A percentile compares a stretch with the other conserved stretches of the same genome.
These are phyloP conservation scores for Aurelia sp. DNA, from an alignment of 30 jellyfish, hydroid and myxozoan genomes.

Conservation along the genomic window DNA sequence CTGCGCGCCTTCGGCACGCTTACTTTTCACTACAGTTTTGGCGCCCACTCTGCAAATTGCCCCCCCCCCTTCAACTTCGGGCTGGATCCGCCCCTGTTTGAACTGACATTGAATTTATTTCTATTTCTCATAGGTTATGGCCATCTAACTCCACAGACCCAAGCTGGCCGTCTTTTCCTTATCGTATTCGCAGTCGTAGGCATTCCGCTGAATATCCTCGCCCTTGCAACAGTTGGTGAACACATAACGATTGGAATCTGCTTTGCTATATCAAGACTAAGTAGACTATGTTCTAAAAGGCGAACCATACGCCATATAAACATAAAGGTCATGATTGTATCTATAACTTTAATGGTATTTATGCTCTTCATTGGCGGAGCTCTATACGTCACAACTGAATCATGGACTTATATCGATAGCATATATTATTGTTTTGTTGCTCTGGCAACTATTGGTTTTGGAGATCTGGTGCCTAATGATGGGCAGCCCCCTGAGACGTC, in stretches of 20 bases:
- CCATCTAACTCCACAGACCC: constrained; percentile 97
- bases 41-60: too few relatives aligned
- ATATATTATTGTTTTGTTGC: constrained; percentile 97
- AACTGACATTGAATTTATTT: not conserved
- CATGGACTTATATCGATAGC: constrained; percentile 96
- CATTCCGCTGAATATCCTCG: constrained; percentile 94
- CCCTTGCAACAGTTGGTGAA: constrained; percentile 99
- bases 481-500: constrained; percentile 97
- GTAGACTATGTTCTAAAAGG: constrained; percentile 73
- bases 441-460: constrained; percentile 98
- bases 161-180: constrained; percentile 91
- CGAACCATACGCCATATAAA: constrained; percentile 80
- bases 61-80: too few relatives aligned
- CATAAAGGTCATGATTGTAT: constrained; percentile 94
- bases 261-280: constrained; percentile 73
- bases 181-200: constrained; percentile 97
- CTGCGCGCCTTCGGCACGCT: too few relatives aligned
- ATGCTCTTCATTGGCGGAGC: constrained; percentile 96
- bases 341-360: constrained; percentile 81
- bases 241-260: constrained; percentile 94
- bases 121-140: constrained; percentile 82
- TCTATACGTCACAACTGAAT: constrained; percentile 87
- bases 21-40: too few relatives aligned
- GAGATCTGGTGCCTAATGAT: constrained; percentile 97
- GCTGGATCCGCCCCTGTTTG: too few relatives aligned